phyloP scores from a whole-genome alignment of 92 coral and sea anemone species.

The Siderastrea radians region DNA sequence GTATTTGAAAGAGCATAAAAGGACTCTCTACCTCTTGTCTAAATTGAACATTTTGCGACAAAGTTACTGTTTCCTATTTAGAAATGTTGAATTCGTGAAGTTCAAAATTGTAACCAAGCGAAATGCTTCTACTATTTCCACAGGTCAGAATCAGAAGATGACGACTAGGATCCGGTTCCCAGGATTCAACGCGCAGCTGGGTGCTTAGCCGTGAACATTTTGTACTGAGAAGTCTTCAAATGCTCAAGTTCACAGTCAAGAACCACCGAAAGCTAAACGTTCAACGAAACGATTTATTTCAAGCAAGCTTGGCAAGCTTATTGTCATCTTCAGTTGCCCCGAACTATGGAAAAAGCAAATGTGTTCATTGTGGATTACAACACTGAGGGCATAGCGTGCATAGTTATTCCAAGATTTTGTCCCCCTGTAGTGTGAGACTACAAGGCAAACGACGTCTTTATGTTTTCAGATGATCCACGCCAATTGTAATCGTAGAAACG shows the following conservation, averaged over 20 bases:
- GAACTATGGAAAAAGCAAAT: background rate
- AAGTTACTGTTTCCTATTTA: background rate
- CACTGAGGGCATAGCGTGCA: background rate
- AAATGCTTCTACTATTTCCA: background rate
- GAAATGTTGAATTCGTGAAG: no score
- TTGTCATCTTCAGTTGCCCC: no score
- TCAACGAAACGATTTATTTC: no score
- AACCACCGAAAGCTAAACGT: background rate
- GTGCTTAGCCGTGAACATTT: no score
- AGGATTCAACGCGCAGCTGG: no score
- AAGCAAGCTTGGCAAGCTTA: no score
- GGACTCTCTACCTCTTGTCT: background rate
- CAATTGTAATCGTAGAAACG: no score
- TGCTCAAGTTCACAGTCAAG: background rate
- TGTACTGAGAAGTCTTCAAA: no score
- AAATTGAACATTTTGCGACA: background rate
- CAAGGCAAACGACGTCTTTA: no score
- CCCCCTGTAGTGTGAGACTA: no score
- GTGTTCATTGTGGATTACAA: background rate
- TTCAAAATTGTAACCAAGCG: background rate
- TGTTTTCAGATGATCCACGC: no score
- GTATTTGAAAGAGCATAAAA: background rate
- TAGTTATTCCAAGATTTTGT: no score
- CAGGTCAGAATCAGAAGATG: constrained; percentile 70
- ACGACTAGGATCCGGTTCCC: constrained; percentile 3